Percentiles rank a stretch among this genome's conserved stretches.
Conservation (phyloP, 2,113 vertebrate species). For the Halichoeres trimaculatus region DNA sequence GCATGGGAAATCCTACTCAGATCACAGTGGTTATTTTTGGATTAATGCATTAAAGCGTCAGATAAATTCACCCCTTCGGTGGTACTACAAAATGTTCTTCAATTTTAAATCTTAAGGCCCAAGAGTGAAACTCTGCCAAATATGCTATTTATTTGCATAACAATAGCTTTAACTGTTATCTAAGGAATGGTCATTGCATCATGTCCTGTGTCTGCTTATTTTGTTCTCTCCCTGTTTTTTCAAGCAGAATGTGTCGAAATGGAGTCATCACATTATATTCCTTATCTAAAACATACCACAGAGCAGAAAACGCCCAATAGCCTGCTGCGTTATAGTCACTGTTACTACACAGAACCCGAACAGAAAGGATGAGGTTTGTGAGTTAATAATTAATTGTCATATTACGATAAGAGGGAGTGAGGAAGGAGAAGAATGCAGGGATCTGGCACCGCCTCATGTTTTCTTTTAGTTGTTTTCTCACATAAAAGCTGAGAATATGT, state of each 20-base stretch:
- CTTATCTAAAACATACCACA: not conserved
- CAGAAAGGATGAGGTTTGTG: not conserved
- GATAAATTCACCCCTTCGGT: too few relatives aligned
- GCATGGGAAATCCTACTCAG: not conserved
- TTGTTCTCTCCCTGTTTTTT: not conserved
- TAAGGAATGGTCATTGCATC: not conserved
- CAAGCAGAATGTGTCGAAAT: not conserved
- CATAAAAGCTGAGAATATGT: slow-evolving; percentile 3
- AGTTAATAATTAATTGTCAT: slow-evolving; percentile 66
- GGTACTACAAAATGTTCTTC: too few relatives aligned
- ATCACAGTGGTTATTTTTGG: too few relatives aligned
- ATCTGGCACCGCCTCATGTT: not conserved
- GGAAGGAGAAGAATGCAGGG: slow-evolving; percentile 13
- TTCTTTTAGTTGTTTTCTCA: not conserved
- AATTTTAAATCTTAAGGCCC: too few relatives aligned
- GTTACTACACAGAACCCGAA: not conserved
- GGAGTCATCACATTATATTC: not conserved
- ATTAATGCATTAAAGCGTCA: too few relatives aligned
- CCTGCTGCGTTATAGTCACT: not conserved
- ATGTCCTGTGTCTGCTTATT: not conserved
- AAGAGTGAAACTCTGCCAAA: too few relatives aligned
- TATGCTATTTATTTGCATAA: too few relatives aligned
- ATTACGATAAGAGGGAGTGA: slow-evolving; percentile 49
- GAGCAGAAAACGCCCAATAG: not conserved
- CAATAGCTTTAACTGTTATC: not conserved